Conservation (phyloP, 2,113 vertebrate species). For the Alexandromys fortis region DNA sequence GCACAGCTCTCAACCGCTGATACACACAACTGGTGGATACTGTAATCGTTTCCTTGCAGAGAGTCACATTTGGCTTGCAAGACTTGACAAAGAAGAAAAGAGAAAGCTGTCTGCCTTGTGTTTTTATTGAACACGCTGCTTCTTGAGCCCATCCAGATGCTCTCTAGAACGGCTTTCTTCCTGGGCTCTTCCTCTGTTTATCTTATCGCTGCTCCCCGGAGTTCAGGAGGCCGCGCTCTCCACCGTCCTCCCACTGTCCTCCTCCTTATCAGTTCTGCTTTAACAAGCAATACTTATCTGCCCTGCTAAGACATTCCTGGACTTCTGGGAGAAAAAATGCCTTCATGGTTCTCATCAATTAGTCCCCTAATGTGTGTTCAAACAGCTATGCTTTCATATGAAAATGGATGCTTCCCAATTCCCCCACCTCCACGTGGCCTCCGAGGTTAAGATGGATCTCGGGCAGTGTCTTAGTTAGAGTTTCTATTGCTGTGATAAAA, state of each 20-base stretch:
- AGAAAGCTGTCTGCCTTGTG: background rate
- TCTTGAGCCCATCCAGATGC: background rate
- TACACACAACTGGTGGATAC: background rate
- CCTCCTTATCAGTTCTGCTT: constrained; percentile 55
- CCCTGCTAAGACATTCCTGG: constrained; percentile 55
- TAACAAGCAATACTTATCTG: constrained; percentile 55
- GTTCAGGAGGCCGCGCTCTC: background rate
- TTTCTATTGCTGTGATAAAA: background rate
- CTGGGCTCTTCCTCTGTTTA: constrained; percentile 2
- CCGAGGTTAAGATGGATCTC: background rate
- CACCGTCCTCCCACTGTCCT: background rate
- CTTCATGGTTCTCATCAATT: constrained; percentile 65
- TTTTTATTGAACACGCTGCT: background rate
- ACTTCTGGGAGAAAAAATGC: constrained; percentile 27
- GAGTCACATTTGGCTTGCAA: background rate
- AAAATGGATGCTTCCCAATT: constrained; percentile 3
- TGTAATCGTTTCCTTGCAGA: background rate
- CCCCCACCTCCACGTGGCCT: background rate
- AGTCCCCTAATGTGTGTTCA: constrained; percentile 43
- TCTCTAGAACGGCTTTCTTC: background rate
- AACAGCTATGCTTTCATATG: constrained; percentile 37
- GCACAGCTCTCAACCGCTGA: background rate
- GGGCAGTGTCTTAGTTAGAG: background rate
- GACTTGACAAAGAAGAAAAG: background rate
- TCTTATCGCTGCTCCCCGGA: constrained; percentile 52